Percentiles rank a stretch among this genome's conserved stretches.
Evolutionary conservation across 2,888 invertebrate genomes (phyloP).

Genomic region (Melinopterus prodromus): DNA sequence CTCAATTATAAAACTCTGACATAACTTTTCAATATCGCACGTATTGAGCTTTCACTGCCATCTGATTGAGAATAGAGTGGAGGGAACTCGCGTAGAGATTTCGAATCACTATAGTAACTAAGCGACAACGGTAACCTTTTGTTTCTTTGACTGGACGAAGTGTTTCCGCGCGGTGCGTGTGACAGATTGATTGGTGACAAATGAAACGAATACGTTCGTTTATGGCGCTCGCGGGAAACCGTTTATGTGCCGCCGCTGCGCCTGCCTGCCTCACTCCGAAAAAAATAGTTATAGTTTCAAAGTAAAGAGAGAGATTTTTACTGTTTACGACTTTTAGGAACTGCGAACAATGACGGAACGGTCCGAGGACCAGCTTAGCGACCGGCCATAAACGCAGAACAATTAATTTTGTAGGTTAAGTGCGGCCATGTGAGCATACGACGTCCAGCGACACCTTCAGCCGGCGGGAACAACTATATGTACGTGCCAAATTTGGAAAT

Average conservation of each 20-base stretch:
- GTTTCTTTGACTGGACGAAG: slow-evolving; percentile 11
- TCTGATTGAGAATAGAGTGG: no score
- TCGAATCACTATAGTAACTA: not conserved
- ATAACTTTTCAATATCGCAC: no score
- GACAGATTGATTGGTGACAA: slow-evolving; percentile 20
- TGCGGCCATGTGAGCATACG: slow-evolving; percentile 22
- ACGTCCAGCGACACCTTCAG: not conserved
- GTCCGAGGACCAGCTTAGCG: slow-evolving; percentile 15
- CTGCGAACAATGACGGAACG: slow-evolving; percentile 21
- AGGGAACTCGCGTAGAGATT: not conserved
- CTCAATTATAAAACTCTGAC: no score
- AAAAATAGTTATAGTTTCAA: slow-evolving; percentile 19
- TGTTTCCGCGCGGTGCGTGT: slow-evolving; percentile 17
- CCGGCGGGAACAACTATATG: not conserved
- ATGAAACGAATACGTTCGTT: slow-evolving; percentile 19
- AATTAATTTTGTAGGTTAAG: slow-evolving; percentile 39
- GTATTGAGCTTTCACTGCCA: no score
- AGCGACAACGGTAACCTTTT: not conserved
- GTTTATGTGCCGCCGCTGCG: slow-evolving; percentile 15
- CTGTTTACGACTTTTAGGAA: slow-evolving; percentile 22
- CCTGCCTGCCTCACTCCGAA: slow-evolving; percentile 12
- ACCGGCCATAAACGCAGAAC: slow-evolving; percentile 16
- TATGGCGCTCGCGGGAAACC: slow-evolving; percentile 18
- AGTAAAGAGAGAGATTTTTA: slow-evolving; percentile 25
- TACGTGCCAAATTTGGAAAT: not conserved